Conservation (phyloP, 2,888 invertebrate species). For the Archaeoteleia sp. region DNA sequence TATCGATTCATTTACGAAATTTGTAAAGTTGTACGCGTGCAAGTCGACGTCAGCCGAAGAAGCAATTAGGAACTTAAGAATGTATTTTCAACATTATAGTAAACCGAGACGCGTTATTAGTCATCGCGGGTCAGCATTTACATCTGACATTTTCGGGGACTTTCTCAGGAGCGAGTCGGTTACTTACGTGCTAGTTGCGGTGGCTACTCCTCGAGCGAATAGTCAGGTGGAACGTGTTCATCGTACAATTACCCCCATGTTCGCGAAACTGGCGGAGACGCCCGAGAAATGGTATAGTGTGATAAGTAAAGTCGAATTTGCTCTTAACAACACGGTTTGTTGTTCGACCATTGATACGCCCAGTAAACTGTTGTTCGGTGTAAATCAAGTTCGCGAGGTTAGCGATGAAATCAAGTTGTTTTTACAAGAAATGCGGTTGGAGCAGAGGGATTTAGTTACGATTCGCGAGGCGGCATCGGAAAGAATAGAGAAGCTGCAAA, state of each 20-base stretch:
- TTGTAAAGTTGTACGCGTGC: too few relatives aligned
- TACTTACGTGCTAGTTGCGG: too few relatives aligned
- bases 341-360: conserved; percentile 56
- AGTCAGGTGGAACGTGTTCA: conserved; percentile 67
- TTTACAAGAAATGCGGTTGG: conserved; percentile 4
- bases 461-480: conserved; percentile 24
- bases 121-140: too few relatives aligned
- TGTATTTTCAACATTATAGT: too few relatives aligned
- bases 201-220: too few relatives aligned
- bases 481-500: conserved; percentile 53
- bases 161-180: too few relatives aligned
- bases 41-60: too few relatives aligned
- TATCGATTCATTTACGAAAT: too few relatives aligned
- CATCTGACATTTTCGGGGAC: too few relatives aligned
- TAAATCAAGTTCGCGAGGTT: conserved; percentile 54
- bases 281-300: conserved; percentile 8
- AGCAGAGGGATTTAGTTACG: conserved; percentile 29
- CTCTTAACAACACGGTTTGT: conserved; percentile 52
- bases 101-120: too few relatives aligned
- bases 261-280: conserved; percentile 31
- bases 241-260: conserved; percentile 50
- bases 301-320: too few relatives aligned
- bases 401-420: conserved; percentile 40
- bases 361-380: conserved; percentile 59
- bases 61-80: too few relatives aligned